Evolutionary conservation across 2,113 vertebrate species (phyloP).

Genomic region (Pelobates fuscus): DNA sequence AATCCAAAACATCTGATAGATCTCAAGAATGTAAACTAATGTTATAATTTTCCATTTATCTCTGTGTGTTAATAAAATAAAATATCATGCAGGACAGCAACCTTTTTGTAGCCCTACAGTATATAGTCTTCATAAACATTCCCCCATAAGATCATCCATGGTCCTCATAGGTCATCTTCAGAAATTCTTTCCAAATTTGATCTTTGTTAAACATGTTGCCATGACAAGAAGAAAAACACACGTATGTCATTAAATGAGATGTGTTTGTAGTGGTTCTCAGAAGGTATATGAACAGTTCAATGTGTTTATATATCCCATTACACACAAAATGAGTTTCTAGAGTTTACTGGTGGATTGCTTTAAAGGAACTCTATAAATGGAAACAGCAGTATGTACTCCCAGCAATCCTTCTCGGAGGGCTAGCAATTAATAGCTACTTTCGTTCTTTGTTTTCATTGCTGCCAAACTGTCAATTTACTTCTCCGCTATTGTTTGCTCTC

Average conservation of each 20-base stretch:
- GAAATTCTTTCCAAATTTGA: no score
- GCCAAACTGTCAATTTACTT: slow-evolving; percentile 44
- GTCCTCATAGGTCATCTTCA: no score
- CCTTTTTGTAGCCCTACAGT: no score
- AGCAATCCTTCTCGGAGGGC: slow-evolving; percentile 36
- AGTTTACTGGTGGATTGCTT: slow-evolving; percentile 11
- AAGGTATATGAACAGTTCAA: slow-evolving; percentile 2
- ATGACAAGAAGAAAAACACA: no score
- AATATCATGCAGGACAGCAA: no score
- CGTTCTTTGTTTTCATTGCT: slow-evolving; percentile 36
- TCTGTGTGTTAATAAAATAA: no score
- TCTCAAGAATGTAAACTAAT: no score
- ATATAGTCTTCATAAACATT: no score
- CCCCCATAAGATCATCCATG: no score
- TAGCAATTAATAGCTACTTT: slow-evolving; percentile 45
- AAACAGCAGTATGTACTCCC: background rate
- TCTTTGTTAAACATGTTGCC: no score
- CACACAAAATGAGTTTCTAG: background rate
- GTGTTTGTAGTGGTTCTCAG: background rate
- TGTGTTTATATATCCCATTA: background rate
- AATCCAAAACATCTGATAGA: no score
- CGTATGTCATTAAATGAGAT: background rate
- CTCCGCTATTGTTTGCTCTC: slow-evolving; percentile 34
- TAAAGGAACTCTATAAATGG: slow-evolving; percentile 14
- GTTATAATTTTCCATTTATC: no score